Conservation (phyloP, 2,888 invertebrate genomes). For the Bembecia ichneumoniformis region DNA sequence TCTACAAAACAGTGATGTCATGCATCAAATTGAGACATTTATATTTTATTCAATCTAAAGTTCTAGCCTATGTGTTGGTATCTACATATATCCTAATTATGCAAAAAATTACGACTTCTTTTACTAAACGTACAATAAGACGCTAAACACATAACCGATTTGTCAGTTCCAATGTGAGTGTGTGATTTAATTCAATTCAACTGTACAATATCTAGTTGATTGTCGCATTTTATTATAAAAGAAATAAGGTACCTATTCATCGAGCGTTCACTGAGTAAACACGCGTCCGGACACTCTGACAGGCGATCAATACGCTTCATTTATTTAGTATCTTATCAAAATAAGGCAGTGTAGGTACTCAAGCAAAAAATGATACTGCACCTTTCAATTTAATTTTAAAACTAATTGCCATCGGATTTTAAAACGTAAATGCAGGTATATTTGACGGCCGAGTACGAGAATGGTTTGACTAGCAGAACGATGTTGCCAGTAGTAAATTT, state of each 20-base stretch:
- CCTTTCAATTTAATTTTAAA: background rate
- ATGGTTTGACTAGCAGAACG: background rate
- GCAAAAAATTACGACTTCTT: no score
- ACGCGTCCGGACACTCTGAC: slow-evolving; percentile 39
- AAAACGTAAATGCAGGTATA: background rate
- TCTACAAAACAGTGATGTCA: no score
- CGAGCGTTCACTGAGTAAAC: slow-evolving; percentile 47
- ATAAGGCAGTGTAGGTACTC: slow-evolving; percentile 24
- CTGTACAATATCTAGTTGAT: slow-evolving; percentile 18
- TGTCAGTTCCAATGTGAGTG: slow-evolving; percentile 22
- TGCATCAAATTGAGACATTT: no score
- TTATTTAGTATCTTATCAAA: slow-evolving; percentile 65
- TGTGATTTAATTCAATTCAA: no score
- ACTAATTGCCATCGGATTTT: background rate
- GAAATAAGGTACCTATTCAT: slow-evolving; percentile 18
- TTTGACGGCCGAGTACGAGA: background rate
- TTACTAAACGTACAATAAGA: no score
- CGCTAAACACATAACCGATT: slow-evolving; percentile 24
- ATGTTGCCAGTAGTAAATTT: slow-evolving; percentile 17
- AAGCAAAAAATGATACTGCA: background rate
- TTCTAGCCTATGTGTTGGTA: no score
- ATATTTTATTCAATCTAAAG: no score
- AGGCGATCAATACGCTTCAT: slow-evolving; percentile 59
- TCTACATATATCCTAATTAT: no score
- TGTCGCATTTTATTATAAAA: slow-evolving; percentile 31